Evolutionary conservation across 2,113 vertebrate species (phyloP), one percentile per base, ranked within the genome.

Genomic region (Nibea coibor): DNA sequence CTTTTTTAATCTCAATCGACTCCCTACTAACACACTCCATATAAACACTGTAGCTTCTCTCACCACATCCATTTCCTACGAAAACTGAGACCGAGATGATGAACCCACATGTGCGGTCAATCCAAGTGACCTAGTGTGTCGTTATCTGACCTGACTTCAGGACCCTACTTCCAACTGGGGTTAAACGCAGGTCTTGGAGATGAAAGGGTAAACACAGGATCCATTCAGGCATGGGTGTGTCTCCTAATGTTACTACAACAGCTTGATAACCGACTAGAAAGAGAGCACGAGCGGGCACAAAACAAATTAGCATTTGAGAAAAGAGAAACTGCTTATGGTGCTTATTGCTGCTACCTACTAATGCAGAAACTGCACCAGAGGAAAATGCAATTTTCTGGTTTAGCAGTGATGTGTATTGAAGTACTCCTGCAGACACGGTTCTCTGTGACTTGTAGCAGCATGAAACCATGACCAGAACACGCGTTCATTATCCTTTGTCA

Each of bases 371-470:
- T 67, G 43, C 39, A 14, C 56, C 67, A 70, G 39, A 11, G 24
- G 47, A 58, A 72, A 64, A 65, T 63, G 64, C 1, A 28, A 64
- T 72, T 68, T 24, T 64, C 47, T 64, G 43, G 66, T 81, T 80
- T 28, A 82, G 50, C 56, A 35, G 59, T n/a, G 61, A 75, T 66
- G 65, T 48, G 42, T 57, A 16, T 59, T 74, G 56, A 80, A 65
- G 42, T 57, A 4, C 47, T 64, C 56, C 61, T 71, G 45, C 68
- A 69, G 22, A 70, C 53, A 19, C 28, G 35, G 42, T 74, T 80
- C 50, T 81, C 45, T 66, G 68, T 72, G 74, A 85, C 67, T 72
- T 81, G 74, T 72, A 71, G 17, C 65, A 61, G 56, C 39, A 39
- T 53, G 39, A 72, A 26, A 56, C 58, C 58, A 22, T 78, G 48